A percentile compares a stretch with the other conserved stretches of the same genome.
Evolutionary conservation across 2,113 vertebrate species (phyloP).

Genomic region (Dipodomys spectabilis): DNA sequence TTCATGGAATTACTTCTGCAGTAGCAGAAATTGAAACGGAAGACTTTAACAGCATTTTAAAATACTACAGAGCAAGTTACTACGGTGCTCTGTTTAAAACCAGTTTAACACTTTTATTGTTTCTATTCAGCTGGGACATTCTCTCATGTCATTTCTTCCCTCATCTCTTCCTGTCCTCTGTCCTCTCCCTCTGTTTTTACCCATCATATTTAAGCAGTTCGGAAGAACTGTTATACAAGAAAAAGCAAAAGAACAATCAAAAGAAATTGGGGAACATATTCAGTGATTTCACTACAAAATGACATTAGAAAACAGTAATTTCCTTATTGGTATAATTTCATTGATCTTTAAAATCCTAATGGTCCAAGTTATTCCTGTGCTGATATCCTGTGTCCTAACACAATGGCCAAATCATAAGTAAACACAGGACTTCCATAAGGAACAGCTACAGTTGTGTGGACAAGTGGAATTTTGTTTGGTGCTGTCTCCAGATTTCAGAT

Average conservation of each 20-base stretch:
- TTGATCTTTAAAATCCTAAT: not conserved
- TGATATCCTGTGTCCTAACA: not conserved
- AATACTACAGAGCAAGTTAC: not conserved
- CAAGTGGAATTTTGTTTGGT: not conserved
- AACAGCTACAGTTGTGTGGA: not conserved
- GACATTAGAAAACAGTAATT: not conserved
- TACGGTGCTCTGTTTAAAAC: not conserved
- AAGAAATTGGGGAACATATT: not conserved
- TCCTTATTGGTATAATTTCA: not conserved
- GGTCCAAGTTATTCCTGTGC: not conserved
- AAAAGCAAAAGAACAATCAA: not conserved
- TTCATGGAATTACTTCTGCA: not conserved
- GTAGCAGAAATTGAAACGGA: not conserved
- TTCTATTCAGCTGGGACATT: not conserved
- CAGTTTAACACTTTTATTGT: not conserved
- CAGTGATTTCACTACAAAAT: not conserved
- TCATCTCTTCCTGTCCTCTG: not conserved
- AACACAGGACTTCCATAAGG: not conserved
- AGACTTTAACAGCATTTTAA: not conserved
- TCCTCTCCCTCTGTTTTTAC: not conserved
- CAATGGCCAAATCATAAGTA: not conserved
- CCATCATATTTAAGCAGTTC: not conserved
- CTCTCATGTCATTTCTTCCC: not conserved
- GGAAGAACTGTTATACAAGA: not conserved
- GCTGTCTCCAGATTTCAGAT: not conserved